Conservation (phyloP, 2,888 invertebrate genomes). For the Amphiduros pacificus region DNA sequence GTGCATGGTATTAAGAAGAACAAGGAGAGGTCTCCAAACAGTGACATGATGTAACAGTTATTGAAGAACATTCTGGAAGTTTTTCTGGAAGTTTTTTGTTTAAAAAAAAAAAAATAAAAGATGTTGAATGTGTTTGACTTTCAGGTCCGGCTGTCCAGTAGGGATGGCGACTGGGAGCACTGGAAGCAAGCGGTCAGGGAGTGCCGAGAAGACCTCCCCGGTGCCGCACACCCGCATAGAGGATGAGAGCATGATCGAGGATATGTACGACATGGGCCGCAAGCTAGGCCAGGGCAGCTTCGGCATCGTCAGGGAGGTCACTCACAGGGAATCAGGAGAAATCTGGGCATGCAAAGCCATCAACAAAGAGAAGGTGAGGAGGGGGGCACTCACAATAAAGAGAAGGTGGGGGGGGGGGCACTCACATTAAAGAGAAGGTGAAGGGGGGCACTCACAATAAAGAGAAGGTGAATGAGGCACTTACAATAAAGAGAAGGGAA, state of each 20-base stretch:
- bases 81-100: too few relatives aligned
- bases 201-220: slow-evolving; percentile 22
- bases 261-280: slow-evolving; percentile 44
- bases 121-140: too few relatives aligned
- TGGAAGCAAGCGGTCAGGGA: slow-evolving; percentile 8
- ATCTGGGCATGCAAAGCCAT: slow-evolving; percentile 58
- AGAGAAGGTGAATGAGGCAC: too few relatives aligned
- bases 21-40: too few relatives aligned
- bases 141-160: too few relatives aligned
- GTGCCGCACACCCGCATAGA: slow-evolving; percentile 54
- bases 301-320: slow-evolving; percentile 52
- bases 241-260: slow-evolving; percentile 46
- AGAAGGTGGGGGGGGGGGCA: slow-evolving; percentile 56
- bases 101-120: too few relatives aligned
- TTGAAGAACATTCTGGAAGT: too few relatives aligned
- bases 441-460: too few relatives aligned
- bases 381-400: too few relatives aligned
- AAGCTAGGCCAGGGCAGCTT: slow-evolving; percentile 58
- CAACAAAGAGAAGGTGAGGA: slow-evolving; percentile 57
- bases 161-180: neutral
- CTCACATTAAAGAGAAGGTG: slow-evolving; percentile 59
- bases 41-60: too few relatives aligned
- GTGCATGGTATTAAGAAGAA: too few relatives aligned
- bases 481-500: too few relatives aligned
- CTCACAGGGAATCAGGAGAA: slow-evolving; percentile 38